Evolutionary conservation across 2,888 invertebrate species (phyloP).

Genomic region (Drosophila bunnanda): DNA sequence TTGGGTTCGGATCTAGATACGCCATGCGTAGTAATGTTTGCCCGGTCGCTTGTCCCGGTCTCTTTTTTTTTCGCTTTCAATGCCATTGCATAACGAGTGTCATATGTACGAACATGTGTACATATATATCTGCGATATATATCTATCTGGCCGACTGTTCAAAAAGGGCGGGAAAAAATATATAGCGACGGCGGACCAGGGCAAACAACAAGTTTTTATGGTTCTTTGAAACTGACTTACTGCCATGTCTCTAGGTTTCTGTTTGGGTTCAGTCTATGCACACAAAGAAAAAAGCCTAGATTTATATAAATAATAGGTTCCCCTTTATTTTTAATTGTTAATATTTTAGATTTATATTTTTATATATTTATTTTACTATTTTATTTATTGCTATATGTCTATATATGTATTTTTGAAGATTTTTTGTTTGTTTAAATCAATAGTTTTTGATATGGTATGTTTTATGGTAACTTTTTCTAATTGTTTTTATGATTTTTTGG

Average conservation of each 20-base stretch:
- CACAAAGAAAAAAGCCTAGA: neutral
- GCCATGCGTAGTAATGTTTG: constrained; percentile 42
- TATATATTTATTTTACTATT: neutral
- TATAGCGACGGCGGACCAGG: constrained; percentile 39
- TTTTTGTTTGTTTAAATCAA: neutral
- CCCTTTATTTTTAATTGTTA: neutral
- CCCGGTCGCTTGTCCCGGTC: constrained; percentile 35
- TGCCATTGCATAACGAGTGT: constrained; percentile 69
- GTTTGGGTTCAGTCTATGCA: neutral
- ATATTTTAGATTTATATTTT: neutral
- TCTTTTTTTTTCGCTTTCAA: constrained; percentile 40
- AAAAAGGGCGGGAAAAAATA: constrained; percentile 72
- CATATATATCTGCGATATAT: constrained; percentile 15
- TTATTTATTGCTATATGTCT: neutral
- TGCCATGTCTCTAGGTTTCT: neutral
- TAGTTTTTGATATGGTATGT: neutral
- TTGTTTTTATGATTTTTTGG: neutral
- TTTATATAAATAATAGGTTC: neutral
- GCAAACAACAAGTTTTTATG: constrained; percentile 67
- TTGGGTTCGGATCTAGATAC: constrained; percentile 23
- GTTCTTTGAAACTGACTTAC: constrained; percentile 59
- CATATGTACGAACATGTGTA: constrained; percentile 38
- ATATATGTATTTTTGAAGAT: neutral
- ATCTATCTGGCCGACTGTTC: constrained; percentile 31
- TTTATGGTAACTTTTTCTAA: neutral